Evolutionary conservation across 1,140 invertebrate genomes (phyloP).

Genomic region (Macrotrachela quadricornifera): DNA sequence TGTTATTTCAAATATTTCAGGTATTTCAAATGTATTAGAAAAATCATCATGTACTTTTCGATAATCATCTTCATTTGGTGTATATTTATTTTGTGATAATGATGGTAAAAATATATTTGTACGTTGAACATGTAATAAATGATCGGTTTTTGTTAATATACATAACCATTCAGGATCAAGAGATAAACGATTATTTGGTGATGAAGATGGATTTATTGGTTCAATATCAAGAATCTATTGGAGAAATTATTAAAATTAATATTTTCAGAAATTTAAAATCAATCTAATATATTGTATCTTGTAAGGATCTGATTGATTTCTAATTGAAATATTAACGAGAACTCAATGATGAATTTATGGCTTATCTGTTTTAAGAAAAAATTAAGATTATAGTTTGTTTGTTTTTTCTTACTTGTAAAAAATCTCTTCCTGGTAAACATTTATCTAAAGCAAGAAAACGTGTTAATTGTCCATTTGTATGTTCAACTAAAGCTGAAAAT

Average conservation of each 20-base stretch:
- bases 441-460: conserved; percentile 89
- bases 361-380: too few relatives aligned
- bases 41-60: conserved; percentile 42
- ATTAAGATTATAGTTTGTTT: conserved; percentile 7
- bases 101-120: conserved; percentile 56
- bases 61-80: conserved; percentile 51
- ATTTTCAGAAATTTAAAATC: too few relatives aligned
- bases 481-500: conserved; percentile 63
- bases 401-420: conserved; percentile 45
- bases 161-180: conserved; percentile 82
- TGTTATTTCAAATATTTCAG: conserved; percentile 52
- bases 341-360: too few relatives aligned
- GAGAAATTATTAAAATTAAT: too few relatives aligned
- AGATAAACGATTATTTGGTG: conserved; percentile 28
- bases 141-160: conserved; percentile 63
- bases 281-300: too few relatives aligned
- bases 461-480: conserved; percentile 37
- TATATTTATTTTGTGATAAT: conserved; percentile 42
- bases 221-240: too few relatives aligned
- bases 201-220: too few relatives aligned
- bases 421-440: conserved; percentile 63
- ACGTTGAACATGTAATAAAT: conserved; percentile 43
- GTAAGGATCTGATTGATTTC: too few relatives aligned
- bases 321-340: too few relatives aligned
- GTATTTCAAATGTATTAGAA: conserved; percentile 39